Base-by-base conservation (phyloP, 1,140 invertebrate genomes). In the Drosophila chauvacae region DNA sequence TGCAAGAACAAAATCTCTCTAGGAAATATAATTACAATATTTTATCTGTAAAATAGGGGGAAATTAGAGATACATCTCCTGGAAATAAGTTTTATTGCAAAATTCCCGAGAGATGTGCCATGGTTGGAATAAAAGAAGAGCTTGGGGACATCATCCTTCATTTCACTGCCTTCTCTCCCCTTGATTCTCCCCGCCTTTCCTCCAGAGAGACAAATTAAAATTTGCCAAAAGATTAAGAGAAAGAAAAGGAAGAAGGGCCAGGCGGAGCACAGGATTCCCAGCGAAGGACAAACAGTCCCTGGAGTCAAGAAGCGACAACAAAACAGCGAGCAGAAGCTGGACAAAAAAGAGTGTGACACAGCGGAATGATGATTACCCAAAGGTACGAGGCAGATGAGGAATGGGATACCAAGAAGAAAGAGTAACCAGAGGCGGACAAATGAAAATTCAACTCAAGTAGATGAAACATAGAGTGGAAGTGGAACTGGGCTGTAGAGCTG, bases 361-460 rank as follows among this genome's bases (percentile, higher is more conserved):
- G 68, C 53, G 44, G 62, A 70, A 71, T 60, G 83, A 68, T 90
- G 85, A 90, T 90, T 90, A 90, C 85, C 85, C 85, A 81, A 80
- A 81, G 85, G 85, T 39, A 56, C 35, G 14, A n/a, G 35, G 71
- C 76, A 85, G 50, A 50, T 66, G 69, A 47, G 66, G 42, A 72
- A 58, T 20, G 47, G 47, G 7, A 44, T 39, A 1, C 16, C 48
- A 35, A 35, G 68, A n/a, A 72, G 44, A 42, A 42, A 42, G 53
- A 28, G 66, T 59, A 70, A 72, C 65, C 69, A 72, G 53, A 58
- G 66, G 69, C 69, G 53, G 77, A 81, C 80, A 88, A 90, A 88
- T 90, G 87, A 90, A 90, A 90, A 90, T 80, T 81, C 85, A 80
- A 85, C 78, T 75, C 85, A 68, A 84, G 83, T 65, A 79, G 84